These are phyloP conservation scores for Triplophysa dalaica DNA, from an alignment of 2,113 vertebrate genomes.

Conservation along the genomic window DNA sequence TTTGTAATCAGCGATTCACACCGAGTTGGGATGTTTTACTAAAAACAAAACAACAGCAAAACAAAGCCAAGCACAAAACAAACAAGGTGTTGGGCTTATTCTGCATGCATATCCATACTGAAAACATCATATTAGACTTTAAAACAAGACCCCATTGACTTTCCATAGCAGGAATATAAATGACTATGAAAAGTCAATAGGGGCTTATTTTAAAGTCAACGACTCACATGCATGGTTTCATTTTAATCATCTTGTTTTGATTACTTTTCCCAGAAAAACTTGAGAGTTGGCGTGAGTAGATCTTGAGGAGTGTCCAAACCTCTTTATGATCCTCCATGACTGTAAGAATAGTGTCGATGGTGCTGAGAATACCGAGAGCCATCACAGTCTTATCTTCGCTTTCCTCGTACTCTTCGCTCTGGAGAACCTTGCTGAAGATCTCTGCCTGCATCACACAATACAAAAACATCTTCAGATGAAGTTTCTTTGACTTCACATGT, in stretches of 20 bases:
- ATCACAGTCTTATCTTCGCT: conserved; percentile 95
- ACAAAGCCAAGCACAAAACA: background rate
- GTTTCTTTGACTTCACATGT: background rate
- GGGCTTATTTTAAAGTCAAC: no score
- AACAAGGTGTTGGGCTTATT: background rate
- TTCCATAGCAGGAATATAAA: no score
- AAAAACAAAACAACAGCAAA: background rate
- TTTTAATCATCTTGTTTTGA: no score
- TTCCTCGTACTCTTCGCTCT: conserved; percentile 95
- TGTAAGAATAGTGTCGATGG: conserved; percentile 93
- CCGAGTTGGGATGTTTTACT: background rate
- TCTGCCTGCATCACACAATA: conserved; percentile 83
- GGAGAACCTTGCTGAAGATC: conserved; percentile 93
- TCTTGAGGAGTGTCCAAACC: conserved; percentile 66
- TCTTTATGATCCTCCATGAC: conserved; percentile 96
- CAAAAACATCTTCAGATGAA: background rate
- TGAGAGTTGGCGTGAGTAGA: background rate
- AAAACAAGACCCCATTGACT: no score
- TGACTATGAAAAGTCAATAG: no score
- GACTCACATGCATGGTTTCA: no score
- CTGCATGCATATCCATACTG: no score
- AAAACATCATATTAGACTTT: no score
- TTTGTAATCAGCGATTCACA: background rate
- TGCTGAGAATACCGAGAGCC: conserved; percentile 94
- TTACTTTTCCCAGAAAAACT: background rate